These are phyloP conservation scores for Tokudaia muenninki DNA, from an alignment of 2,797 vertebrate species.

Conservation along the genomic window DNA sequence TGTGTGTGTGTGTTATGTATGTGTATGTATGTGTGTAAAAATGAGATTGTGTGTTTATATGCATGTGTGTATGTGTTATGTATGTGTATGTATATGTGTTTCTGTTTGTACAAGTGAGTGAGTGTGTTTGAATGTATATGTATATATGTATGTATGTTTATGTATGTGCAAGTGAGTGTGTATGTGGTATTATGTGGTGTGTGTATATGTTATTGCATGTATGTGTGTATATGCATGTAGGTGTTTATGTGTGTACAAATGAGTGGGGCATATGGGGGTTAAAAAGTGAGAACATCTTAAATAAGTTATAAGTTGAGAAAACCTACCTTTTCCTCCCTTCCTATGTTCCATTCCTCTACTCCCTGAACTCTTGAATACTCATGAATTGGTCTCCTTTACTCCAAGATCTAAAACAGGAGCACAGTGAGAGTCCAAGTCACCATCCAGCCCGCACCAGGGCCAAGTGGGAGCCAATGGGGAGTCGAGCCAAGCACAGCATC, in stretches of 20 bases:
- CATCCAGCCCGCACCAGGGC: neutral
- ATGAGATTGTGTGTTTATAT: neutral
- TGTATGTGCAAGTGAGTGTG: neutral
- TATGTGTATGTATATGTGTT: too few relatives aligned
- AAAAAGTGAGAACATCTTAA: neutral
- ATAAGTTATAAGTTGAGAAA: neutral
- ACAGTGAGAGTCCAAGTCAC: neutral
- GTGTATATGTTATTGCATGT: too few relatives aligned
- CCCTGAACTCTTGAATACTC: neutral
- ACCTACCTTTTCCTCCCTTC: neutral
- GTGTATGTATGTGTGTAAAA: neutral
- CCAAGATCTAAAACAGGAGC: neutral
- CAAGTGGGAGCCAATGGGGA: neutral
- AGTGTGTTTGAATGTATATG: neutral
- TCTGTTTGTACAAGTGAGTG: too few relatives aligned
- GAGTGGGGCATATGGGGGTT: neutral
- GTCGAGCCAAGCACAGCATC: neutral
- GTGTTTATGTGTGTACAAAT: neutral
- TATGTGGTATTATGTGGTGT: neutral
- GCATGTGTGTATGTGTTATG: neutral
- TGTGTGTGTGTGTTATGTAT: too few relatives aligned
- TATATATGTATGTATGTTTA: neutral
- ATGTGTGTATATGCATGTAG: neutral
- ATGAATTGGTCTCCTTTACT: neutral
- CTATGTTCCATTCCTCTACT: neutral